Evolutionary conservation across 2,888 invertebrate species (phyloP).

Genomic region (Opisthograptis luteolata): DNA sequence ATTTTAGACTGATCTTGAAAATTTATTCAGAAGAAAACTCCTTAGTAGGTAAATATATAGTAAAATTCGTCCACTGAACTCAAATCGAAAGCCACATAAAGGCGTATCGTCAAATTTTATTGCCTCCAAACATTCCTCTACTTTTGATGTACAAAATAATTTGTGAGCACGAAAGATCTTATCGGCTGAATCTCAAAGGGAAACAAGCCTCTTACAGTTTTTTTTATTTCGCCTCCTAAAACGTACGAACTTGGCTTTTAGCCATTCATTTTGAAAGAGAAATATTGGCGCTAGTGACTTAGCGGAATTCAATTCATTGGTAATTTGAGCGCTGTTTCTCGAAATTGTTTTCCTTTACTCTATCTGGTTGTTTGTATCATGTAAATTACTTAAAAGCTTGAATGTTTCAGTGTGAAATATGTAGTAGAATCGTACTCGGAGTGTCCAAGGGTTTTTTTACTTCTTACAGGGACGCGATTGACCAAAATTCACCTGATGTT

Average conservation of each 20-base stretch:
- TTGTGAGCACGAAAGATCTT: slow-evolving; percentile 22
- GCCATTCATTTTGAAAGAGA: slow-evolving; percentile 23
- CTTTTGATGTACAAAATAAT: slow-evolving; percentile 23
- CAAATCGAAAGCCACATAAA: background rate
- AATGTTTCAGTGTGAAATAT: too few species aligned
- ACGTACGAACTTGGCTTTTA: slow-evolving; percentile 31
- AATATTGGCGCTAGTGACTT: slow-evolving; percentile 28
- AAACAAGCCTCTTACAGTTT: slow-evolving; percentile 37
- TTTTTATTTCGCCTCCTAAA: slow-evolving; percentile 26
- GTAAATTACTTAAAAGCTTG: too few species aligned
- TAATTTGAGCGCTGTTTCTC: background rate
- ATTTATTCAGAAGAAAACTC: too few species aligned
- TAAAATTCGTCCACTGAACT: too few species aligned
- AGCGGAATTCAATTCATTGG: background rate
- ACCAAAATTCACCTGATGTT: too few species aligned
- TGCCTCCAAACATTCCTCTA: background rate
- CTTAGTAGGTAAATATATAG: too few species aligned
- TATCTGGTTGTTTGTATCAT: too few species aligned
- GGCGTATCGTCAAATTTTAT: background rate
- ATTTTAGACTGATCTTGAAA: too few species aligned
- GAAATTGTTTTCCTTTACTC: background rate
- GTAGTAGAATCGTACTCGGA: too few species aligned
- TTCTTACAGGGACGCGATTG: too few species aligned
- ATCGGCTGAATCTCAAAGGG: slow-evolving; percentile 32
- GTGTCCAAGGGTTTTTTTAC: too few species aligned